phyloP scores from a whole-genome alignment of 1,140 invertebrate species.

The Phortica variegata region DNA sequence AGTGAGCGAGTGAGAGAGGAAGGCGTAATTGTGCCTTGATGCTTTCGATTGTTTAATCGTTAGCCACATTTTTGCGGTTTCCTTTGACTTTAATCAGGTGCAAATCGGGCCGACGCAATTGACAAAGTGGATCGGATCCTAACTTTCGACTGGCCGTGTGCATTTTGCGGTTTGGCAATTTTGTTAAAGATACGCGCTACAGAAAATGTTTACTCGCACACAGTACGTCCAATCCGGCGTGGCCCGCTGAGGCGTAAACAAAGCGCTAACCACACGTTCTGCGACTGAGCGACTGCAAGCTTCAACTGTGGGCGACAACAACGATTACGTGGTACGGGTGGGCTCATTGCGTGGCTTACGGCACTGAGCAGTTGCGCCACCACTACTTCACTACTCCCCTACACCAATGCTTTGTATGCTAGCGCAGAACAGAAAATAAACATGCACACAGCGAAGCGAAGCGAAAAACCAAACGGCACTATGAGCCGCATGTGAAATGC shows the following conservation, averaged over 20 bases:
- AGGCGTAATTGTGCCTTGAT: slow-evolving; percentile 2
- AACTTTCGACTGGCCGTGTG: not conserved
- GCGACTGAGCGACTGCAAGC: slow-evolving; percentile 18
- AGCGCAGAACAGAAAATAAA: too few species aligned
- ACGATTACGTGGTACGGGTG: too few species aligned
- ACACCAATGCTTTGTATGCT: too few species aligned
- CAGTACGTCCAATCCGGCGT: not conserved
- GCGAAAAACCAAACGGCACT: too few species aligned
- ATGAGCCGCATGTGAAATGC: too few species aligned
- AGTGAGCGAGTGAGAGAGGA: too few species aligned
- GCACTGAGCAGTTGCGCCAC: too few species aligned
- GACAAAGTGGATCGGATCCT: not conserved
- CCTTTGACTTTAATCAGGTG: slow-evolving; percentile 30
- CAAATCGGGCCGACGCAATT: slow-evolving; percentile 17
- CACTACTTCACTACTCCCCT: too few species aligned
- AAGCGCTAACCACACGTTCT: slow-evolving; percentile 30
- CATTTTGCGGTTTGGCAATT: slow-evolving; percentile 46
- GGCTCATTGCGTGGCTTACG: too few species aligned
- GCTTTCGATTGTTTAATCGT: slow-evolving; percentile 6
- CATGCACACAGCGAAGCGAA: too few species aligned
- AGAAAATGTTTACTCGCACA: slow-evolving; percentile 9
- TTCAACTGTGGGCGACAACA: too few species aligned
- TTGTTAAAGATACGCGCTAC: slow-evolving; percentile 47
- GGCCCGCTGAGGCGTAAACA: slow-evolving; percentile 38
- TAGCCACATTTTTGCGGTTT: slow-evolving; percentile 18